Base-by-base conservation (phyloP, 2,113 vertebrate genomes). In the Malurus cyaneus region DNA sequence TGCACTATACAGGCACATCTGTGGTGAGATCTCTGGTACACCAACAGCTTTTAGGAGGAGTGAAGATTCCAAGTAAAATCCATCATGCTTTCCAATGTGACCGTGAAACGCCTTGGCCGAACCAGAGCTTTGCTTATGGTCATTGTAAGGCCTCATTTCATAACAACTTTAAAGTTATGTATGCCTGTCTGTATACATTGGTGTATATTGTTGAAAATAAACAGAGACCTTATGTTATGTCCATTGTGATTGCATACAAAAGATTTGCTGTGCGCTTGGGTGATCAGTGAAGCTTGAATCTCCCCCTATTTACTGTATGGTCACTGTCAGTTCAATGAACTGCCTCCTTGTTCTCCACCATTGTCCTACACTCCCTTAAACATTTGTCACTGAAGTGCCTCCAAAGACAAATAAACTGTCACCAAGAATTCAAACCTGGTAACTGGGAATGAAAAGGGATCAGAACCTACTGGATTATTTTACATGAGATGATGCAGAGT, bases 241-340 rank as follows among this genome's bases (percentile, higher is more conserved):
- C 98, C 91, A 97, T 98, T 98, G 98, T 98, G 97, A 92, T 93
- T 92, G 95, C 95, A 80, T 93, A 98, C 98, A 98, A 98, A 98
- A 97, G 97, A 94, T 64, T 97, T 95, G 96, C 97, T 98, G 95
- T 97, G 97, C 24, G 96, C 96, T 97, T 96, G 97, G 97, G 95
- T 97, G 98, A 97, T 94, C 98, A 98, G 96, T 97, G 98, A 98
- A 98, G 98, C 98, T 96, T 98, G 97, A 98, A 98, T 97, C 96
- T 98, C 93, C 96, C 94, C 97, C 98, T 98, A 97, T 98, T 97
- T 98, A 98, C 98, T 98, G 98, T 98, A 98, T 98, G 98, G 98
- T 98, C 98, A 98, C 98, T 98, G 98, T 98, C 98, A 98, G 97
- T 96, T 98, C 98, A 98, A 98, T 98, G 98, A 98, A 98, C 98